These are phyloP conservation scores for Agonopterix subpropinquella DNA, from an alignment of 2,888 invertebrate genomes.

Conservation along the genomic window DNA sequence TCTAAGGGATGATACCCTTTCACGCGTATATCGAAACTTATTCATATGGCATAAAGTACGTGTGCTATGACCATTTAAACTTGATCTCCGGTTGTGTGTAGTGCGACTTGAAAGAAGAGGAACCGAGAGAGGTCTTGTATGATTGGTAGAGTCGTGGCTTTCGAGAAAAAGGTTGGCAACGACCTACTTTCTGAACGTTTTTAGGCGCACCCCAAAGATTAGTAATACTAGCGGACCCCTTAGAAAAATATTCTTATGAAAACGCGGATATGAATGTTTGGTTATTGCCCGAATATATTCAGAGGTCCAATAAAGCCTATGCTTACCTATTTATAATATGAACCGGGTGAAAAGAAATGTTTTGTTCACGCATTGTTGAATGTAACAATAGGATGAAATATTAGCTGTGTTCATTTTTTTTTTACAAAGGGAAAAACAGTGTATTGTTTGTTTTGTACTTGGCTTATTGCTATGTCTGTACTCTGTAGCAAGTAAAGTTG, in stretches of 20 bases:
- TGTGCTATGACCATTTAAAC: conserved; percentile 26
- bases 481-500: conserved; percentile 1
- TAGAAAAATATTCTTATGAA: conserved; percentile 46
- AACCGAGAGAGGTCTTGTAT: conserved; percentile 1
- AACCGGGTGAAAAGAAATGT: conserved; percentile 9
- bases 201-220: conserved; percentile 47
- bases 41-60: conserved; percentile 55
- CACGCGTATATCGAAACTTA: conserved; percentile 44
- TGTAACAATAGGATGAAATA: conserved; percentile 14
- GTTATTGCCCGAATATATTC: conserved; percentile 36
- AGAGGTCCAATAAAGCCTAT: conserved; percentile 12
- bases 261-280: conserved; percentile 35
- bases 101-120: background rate
- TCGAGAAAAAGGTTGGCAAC: conserved; percentile 43
- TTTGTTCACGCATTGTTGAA: conserved; percentile 12
- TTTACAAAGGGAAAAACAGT: conserved; percentile 3
- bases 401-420: conserved; percentile 10
- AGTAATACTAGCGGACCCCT: conserved; percentile 39
- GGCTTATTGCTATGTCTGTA: background rate
- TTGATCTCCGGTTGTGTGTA: conserved; percentile 18
- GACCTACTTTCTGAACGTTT: conserved; percentile 52
- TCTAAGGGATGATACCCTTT: conserved; percentile 47
- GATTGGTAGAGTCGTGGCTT: conserved; percentile 21
- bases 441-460: background rate
- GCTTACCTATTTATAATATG: conserved; percentile 11